Conservation (phyloP, 2,113 vertebrate species). For the Addax nasomaculatus region DNA sequence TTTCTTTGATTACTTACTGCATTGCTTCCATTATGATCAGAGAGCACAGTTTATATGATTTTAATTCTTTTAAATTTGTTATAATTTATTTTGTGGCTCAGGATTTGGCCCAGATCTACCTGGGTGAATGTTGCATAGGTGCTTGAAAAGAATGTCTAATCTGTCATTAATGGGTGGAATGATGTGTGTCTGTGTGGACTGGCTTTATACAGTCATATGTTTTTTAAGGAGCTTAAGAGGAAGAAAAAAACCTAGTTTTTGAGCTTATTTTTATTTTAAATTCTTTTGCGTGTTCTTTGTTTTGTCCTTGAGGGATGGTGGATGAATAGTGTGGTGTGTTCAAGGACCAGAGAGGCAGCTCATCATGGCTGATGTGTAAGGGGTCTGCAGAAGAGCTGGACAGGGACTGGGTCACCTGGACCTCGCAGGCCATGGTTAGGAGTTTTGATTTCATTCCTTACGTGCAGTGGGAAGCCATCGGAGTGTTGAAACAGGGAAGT, state of each 20-base stretch:
- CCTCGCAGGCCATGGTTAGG: background rate
- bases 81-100: background rate
- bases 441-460: background rate
- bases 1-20: background rate
- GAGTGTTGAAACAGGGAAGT: background rate
- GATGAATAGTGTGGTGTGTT: background rate
- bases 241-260: background rate
- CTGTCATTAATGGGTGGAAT: background rate
- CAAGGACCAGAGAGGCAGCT: background rate
- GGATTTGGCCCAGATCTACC: background rate
- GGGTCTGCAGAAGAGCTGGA: no score
- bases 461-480: background rate
- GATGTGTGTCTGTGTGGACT: background rate
- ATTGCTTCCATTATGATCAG: background rate
- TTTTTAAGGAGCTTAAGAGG: background rate
- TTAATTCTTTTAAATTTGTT: background rate
- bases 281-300: background rate
- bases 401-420: background rate
- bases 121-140: background rate
- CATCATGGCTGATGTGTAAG: background rate
- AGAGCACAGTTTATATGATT: background rate
- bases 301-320: background rate
- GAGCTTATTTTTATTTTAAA: background rate
- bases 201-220: background rate
- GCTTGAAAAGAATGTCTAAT: background rate